phyloP scores from a whole-genome alignment of 2,797 vertebrate species.

The Pterois miles region DNA sequence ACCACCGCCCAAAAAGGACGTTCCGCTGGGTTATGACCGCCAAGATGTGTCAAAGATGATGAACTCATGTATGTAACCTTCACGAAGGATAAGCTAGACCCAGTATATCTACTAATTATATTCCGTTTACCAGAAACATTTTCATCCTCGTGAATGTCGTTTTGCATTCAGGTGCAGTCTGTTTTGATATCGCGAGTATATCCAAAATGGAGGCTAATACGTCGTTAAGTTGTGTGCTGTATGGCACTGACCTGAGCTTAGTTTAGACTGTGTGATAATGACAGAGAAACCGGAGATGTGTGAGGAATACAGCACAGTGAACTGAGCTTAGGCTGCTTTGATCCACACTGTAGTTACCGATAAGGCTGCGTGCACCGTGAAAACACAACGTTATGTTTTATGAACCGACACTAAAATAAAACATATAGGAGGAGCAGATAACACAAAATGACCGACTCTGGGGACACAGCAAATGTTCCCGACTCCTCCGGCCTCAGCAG shows the following conservation, averaged over 20 bases:
- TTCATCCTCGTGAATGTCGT: background rate
- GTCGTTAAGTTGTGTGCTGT: background rate
- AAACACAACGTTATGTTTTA: background rate
- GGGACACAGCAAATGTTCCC: slow-evolving; percentile 30
- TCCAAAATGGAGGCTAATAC: slow-evolving; percentile 48
- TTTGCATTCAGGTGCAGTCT: background rate
- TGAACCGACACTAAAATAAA: background rate
- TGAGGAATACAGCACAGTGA: no score
- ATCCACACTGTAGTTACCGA: no score
- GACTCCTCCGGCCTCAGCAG: slow-evolving; percentile 49
- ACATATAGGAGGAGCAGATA: background rate
- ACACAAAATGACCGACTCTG: slow-evolving; percentile 55
- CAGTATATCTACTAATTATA: background rate
- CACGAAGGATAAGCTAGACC: background rate
- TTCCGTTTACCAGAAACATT: no score
- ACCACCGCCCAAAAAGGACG: no score
- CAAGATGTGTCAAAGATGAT: background rate
- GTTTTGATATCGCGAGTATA: background rate
- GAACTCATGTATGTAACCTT: background rate
- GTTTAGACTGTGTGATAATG: background rate
- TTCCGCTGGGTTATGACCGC: background rate
- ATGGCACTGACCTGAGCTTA: no score
- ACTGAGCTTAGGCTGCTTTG: no score
- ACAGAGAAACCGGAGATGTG: background rate
- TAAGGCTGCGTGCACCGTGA: no score